A percentile compares a stretch with the other conserved stretches of the same genome.
Evolutionary conservation across 2,113 vertebrate species (phyloP).

Genomic region (Noctilio leporinus): DNA sequence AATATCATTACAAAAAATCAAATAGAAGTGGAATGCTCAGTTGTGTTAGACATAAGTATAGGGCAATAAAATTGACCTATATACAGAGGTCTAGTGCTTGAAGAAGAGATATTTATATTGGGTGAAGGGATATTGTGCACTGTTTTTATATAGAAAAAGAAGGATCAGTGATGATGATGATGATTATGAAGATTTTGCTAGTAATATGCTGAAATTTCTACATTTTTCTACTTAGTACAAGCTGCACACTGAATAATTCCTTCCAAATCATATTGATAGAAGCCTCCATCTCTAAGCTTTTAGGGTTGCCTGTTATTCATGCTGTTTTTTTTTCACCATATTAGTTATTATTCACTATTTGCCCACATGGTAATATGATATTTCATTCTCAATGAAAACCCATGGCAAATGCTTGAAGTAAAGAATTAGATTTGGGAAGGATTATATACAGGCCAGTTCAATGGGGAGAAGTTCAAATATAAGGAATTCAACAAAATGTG

Average conservation of each 20-base stretch:
- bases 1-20: neutral
- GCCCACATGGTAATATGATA: conserved; percentile 12
- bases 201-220: neutral
- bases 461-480: neutral
- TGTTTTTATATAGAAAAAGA: neutral
- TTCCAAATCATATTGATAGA: neutral
- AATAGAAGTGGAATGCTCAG: neutral
- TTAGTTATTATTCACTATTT: conserved; percentile 33
- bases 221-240: neutral
- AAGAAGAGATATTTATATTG: neutral
- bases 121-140: neutral
- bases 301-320: conserved; percentile 47
- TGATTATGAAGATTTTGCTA: neutral
- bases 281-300: neutral
- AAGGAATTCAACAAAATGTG: neutral
- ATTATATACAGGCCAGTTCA: neutral
- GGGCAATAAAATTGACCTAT: neutral
- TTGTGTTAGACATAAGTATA: neutral
- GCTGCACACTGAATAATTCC: neutral
- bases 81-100: neutral
- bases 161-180: neutral
- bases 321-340: conserved; percentile 20
- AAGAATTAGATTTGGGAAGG: conserved; percentile 11
- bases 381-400: conserved; percentile 17
- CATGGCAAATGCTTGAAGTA: neutral